Base-by-base conservation (phyloP, 64 coral and sea anemone species). In the Exaiptasia diaphana region DNA sequence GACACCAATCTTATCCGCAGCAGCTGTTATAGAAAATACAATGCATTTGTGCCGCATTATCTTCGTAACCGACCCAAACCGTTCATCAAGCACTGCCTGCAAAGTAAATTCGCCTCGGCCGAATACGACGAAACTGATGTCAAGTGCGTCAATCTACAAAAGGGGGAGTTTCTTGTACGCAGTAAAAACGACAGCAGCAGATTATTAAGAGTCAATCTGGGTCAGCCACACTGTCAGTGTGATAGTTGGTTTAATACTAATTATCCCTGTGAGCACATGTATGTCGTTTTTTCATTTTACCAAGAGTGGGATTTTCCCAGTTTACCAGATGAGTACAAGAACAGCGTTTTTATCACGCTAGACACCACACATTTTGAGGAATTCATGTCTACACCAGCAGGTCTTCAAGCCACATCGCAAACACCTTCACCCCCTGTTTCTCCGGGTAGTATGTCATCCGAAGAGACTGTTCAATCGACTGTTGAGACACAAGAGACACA, bases 71-170 rank as follows among this genome's bases (percentile, higher is more conserved):
- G 62, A 6, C 89, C 88, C 1, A 28, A 38, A 28, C 61, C 78
- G 39, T 91, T 91, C 42, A 43, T 91, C 0, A 91, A 85, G 27
- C 80, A 84, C 31, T 85, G 80, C 38, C 28, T 91, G 0, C 77
- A 70, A 25, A 21, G 30, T 41, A 68, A 74, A 17, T 91, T 91
- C 32, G 76, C 24, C 10, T 81, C 89, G 17, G 68, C 17, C 15
- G 81, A 85, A 32, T 49, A 77, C 38, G 1, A 5, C 1, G 65
- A 86, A 70, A 49, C 43, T 22, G 89, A 80, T 26, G 33, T 86
- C 0, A 76, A 52, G 2, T 73, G 81, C 26, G 41, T 77, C 38
- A 65, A 77, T 64, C 11, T 72, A 20, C 41, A 45, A 45, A 77
- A 85, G 11, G 88, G 88, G 21, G 50, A 73, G 25, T 91, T 91